phyloP scores from a whole-genome alignment of 2,113 vertebrate genomes.

The Dolichotis patagonum region DNA sequence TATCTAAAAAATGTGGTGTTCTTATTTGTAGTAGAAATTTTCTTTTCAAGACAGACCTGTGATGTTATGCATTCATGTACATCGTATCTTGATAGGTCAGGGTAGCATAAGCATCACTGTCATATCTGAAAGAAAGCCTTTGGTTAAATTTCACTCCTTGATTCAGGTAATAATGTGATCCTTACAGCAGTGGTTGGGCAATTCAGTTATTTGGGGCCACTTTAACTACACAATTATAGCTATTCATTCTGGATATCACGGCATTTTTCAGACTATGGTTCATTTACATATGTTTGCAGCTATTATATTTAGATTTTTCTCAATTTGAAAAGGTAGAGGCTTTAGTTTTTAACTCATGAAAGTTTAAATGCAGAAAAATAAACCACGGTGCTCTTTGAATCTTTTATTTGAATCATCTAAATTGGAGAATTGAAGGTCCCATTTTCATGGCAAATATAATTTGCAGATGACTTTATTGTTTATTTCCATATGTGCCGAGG shows the following conservation, averaged over 20 bases:
- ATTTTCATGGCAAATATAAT: slow-evolving; percentile 44
- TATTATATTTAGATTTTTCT: slow-evolving; percentile 61
- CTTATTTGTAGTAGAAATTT: slow-evolving; percentile 46
- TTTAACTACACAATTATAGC: slow-evolving; percentile 54
- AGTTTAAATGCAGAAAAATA: slow-evolving; percentile 53
- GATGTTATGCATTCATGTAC: neutral
- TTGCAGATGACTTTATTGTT: slow-evolving; percentile 52
- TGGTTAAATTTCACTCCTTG: slow-evolving; percentile 59
- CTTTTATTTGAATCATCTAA: slow-evolving; percentile 61
- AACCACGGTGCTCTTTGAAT: neutral
- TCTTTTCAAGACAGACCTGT: neutral
- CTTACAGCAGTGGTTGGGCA: slow-evolving; percentile 66
- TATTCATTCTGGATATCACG: slow-evolving; percentile 50
- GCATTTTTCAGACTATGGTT: slow-evolving; percentile 59
- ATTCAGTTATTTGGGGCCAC: slow-evolving; percentile 61
- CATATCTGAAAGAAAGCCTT: slow-evolving; percentile 57
- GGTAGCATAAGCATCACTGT: slow-evolving; percentile 30
- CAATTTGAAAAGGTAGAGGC: slow-evolving; percentile 25
- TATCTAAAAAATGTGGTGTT: neutral
- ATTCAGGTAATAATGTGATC: slow-evolving; percentile 8
- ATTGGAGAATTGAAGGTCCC: slow-evolving; percentile 45
- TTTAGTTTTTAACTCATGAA: slow-evolving; percentile 74
- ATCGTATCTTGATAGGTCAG: neutral
- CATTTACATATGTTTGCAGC: slow-evolving; percentile 66
- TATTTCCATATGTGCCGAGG: slow-evolving; percentile 10